Conservation (phyloP, 2,888 invertebrate genomes). For the Eupithecia exiguata region DNA sequence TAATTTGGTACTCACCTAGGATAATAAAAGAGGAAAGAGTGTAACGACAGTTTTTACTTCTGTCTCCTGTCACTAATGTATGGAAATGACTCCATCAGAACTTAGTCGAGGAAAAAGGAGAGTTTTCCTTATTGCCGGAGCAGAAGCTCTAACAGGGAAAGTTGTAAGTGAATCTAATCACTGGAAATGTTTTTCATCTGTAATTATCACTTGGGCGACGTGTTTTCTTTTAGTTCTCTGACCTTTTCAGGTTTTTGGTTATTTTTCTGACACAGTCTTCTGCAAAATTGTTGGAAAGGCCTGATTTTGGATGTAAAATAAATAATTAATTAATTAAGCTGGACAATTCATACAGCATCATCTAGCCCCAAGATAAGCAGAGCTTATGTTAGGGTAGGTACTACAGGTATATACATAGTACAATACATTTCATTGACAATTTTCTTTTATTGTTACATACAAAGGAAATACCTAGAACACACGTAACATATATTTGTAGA, state of each 20-base stretch:
- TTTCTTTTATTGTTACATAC: too few species aligned
- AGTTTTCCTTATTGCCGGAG: constrained; percentile 33
- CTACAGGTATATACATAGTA: too few species aligned
- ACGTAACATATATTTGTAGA: too few species aligned
- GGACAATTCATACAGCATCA: too few species aligned
- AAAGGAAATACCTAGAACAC: too few species aligned
- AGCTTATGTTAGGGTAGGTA: too few species aligned
- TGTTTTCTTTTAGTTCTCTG: constrained; percentile 9
- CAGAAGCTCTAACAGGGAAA: constrained; percentile 14
- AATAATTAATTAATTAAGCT: too few species aligned
- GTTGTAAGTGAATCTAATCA: constrained; percentile 19
- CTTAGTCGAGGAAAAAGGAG: constrained; percentile 23
- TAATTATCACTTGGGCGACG: constrained; percentile 19
- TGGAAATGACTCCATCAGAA: constrained; percentile 38
- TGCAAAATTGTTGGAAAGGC: not conserved
- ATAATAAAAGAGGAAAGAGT: constrained; percentile 7
- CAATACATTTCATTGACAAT: too few species aligned
- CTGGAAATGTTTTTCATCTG: constrained; percentile 16
- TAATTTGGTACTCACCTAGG: not conserved
- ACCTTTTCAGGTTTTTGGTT: not conserved
- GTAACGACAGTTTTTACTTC: constrained; percentile 42
- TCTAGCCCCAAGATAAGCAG: too few species aligned
- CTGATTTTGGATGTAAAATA: not conserved
- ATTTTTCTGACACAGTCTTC: not conserved
- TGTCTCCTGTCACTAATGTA: constrained; percentile 37